phyloP scores from a whole-genome alignment of 2,888 invertebrate genomes.

The Drosophila ezoana region DNA sequence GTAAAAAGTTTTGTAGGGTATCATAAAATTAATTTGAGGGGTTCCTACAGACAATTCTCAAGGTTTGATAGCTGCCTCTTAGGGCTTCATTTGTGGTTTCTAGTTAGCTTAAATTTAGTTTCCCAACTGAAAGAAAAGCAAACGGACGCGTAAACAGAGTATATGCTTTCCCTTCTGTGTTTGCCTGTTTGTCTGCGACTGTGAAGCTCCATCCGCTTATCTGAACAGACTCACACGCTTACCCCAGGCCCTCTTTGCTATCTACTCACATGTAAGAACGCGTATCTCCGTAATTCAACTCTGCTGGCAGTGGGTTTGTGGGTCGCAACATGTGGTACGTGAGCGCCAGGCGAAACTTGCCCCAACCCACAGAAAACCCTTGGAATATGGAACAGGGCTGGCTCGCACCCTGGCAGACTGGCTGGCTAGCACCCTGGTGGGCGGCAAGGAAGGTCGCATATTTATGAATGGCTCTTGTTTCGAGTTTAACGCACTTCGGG shows the following conservation, averaged over 20 bases:
- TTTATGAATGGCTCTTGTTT: conserved; percentile 74
- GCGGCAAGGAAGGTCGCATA: conserved; percentile 46
- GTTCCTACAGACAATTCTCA: conserved; percentile 34
- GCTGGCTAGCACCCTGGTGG: conserved; percentile 25
- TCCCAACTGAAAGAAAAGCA: conserved; percentile 34
- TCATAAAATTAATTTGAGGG: conserved; percentile 38
- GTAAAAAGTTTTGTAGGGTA: conserved; percentile 32
- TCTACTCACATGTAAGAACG: conserved; percentile 9
- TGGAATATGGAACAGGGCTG: conserved; percentile 6
- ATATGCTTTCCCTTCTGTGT: conserved; percentile 1
- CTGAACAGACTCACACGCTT: conserved; percentile 51
- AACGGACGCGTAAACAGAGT: conserved; percentile 15
- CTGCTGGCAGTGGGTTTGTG: conserved; percentile 52
- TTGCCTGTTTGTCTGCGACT: conserved; percentile 15
- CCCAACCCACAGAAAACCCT: conserved; percentile 26
- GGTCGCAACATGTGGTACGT: conserved; percentile 49
- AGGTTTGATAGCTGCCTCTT: conserved; percentile 32
- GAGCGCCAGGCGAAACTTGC: conserved; percentile 57
- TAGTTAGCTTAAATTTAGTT: conserved; percentile 25
- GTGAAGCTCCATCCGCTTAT: conserved; percentile 61
- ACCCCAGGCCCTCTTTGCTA: conserved; percentile 1
- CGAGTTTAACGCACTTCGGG: conserved; percentile 71
- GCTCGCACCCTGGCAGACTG: conserved; percentile 24
- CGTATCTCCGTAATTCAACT: conserved; percentile 49
- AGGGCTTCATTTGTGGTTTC: conserved; percentile 25